Evolutionary conservation across 2,797 vertebrate genomes (phyloP).

Genomic region (Amniataba percoides): DNA sequence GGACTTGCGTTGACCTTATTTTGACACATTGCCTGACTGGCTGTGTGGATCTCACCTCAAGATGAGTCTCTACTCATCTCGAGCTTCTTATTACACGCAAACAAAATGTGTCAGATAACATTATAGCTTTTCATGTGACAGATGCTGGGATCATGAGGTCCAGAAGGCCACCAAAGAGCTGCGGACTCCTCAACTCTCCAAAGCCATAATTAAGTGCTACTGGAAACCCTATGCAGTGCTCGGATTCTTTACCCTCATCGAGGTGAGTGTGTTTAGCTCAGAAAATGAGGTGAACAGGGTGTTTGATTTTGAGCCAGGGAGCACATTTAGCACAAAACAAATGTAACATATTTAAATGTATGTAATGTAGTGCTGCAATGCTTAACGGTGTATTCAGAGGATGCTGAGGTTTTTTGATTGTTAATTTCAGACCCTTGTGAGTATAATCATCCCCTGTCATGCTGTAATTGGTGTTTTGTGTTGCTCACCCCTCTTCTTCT

Average conservation of each 20-base stretch:
- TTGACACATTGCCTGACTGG: background rate
- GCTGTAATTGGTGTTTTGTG: background rate
- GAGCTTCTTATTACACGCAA: background rate
- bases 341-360: too few relatives aligned
- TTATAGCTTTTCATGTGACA: conserved; percentile 56
- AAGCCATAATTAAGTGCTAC: conserved; percentile 91
- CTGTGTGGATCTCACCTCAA: too few relatives aligned
- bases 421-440: background rate
- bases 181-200: conserved; percentile 86
- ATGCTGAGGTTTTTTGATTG: background rate
- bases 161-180: conserved; percentile 87
- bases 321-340: background rate
- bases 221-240: conserved; percentile 92
- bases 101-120: background rate
- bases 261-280: conserved; percentile 84
- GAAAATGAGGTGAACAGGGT: background rate
- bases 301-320: too few relatives aligned
- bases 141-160: conserved; percentile 92
- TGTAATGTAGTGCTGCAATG: background rate
- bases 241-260: conserved; percentile 91
- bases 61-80: background rate
- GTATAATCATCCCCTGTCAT: background rate
- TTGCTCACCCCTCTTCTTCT: background rate
- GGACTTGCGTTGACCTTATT: conserved; percentile 1
- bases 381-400: background rate